Evolutionary conservation across 2,113 vertebrate species (phyloP).

Genomic region (Leptocoma aspasia): DNA sequence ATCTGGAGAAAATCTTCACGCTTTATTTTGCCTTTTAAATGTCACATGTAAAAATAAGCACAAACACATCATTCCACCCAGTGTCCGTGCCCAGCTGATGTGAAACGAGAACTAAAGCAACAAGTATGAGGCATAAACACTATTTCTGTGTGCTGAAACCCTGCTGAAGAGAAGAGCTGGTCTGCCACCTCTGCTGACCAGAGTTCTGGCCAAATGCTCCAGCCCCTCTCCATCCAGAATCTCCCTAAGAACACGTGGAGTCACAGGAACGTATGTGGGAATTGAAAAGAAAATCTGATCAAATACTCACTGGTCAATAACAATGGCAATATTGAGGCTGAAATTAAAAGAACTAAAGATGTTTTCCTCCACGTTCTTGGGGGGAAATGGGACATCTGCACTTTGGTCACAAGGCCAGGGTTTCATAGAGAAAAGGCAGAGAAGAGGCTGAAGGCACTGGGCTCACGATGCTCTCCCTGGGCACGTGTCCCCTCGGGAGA

Average conservation of each 20-base stretch:
- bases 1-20: neutral
- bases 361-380: neutral
- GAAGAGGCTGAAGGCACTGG: neutral
- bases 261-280: neutral
- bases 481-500: rapidly evolving
- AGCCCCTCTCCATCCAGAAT: neutral
- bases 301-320: neutral
- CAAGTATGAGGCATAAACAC: neutral
- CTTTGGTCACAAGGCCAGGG: neutral
- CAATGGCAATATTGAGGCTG: neutral
- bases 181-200: neutral
- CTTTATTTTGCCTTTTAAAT: slow-evolving; percentile 4
- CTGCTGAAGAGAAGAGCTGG: neutral
- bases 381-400: neutral
- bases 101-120: neutral
- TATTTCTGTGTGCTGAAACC: neutral
- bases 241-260: neutral
- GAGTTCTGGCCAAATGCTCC: neutral
- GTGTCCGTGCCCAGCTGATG: neutral
- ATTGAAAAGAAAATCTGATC: neutral
- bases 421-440: neutral
- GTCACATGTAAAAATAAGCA: neutral
- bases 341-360: neutral
- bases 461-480: neutral
- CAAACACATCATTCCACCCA: neutral